Evolutionary conservation across 1,140 invertebrate genomes (phyloP).

Genomic region (Neodiprion pinetum): DNA sequence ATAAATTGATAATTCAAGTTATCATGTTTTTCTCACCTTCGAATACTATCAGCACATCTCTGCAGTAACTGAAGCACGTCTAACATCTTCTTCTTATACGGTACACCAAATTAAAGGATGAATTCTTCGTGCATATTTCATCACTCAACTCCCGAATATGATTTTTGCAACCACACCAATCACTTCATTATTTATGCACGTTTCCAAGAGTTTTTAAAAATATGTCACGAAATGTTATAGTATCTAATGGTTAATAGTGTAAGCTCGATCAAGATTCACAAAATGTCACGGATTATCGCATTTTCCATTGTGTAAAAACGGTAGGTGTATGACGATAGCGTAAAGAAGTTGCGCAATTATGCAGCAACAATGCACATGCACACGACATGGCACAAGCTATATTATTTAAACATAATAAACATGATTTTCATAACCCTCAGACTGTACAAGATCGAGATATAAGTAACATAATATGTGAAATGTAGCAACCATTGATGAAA

Average conservation of each 20-base stretch:
- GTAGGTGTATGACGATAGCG: neutral
- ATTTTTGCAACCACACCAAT: neutral
- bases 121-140: neutral
- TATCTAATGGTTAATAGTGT: no score
- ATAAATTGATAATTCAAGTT: neutral
- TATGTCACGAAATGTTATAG: no score
- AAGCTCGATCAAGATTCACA: no score
- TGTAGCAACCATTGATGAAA: neutral
- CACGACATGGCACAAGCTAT: neutral
- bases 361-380: neutral
- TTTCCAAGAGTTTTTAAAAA: no score
- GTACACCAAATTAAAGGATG: neutral
- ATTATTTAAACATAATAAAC: neutral
- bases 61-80: neutral
- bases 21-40: neutral
- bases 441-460: neutral
- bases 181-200: no score
- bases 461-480: neutral
- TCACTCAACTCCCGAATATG: neutral
- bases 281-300: no score
- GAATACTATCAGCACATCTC: neutral
- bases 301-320: no score
- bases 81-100: neutral
- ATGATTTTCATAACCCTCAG: neutral
- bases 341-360: neutral